Evolutionary conservation across 2,797 vertebrate genomes (phyloP).

Genomic region (Psittacula echo): DNA sequence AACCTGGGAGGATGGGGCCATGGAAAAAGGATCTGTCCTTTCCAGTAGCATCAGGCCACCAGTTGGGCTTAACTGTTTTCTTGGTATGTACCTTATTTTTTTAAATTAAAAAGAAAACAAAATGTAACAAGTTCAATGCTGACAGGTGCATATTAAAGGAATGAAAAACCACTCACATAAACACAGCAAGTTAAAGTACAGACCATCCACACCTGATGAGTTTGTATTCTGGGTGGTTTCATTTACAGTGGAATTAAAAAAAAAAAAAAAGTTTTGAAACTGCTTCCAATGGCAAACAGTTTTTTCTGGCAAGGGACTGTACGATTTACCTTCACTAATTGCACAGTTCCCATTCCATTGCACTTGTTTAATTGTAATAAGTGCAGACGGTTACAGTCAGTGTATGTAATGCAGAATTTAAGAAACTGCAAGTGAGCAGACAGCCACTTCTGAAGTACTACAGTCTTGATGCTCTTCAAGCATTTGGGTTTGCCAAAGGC

Average conservation of each 20-base stretch:
- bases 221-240: not conserved
- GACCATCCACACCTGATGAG: accelerated
- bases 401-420: accelerated
- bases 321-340: not conserved
- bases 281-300: not conserved
- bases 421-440: not conserved
- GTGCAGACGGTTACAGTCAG: too few species aligned
- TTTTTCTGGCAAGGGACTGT: not conserved
- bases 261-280: not conserved
- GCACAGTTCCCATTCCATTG: not conserved
- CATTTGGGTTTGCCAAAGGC: not conserved
- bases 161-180: accelerated
- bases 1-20: not conserved
- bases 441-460: not conserved
- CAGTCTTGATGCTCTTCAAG: not conserved
- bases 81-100: not conserved
- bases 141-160: not conserved
- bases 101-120: not conserved
- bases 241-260: not conserved
- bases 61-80: not conserved
- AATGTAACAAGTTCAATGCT: not conserved
- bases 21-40: not conserved
- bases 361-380: not conserved
- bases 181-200: not conserved
- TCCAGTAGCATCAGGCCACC: not conserved